Percentiles rank a stretch among this genome's conserved stretches.
Conservation (phyloP, 2,797 vertebrate species). For the Myotis daubentonii region DNA sequence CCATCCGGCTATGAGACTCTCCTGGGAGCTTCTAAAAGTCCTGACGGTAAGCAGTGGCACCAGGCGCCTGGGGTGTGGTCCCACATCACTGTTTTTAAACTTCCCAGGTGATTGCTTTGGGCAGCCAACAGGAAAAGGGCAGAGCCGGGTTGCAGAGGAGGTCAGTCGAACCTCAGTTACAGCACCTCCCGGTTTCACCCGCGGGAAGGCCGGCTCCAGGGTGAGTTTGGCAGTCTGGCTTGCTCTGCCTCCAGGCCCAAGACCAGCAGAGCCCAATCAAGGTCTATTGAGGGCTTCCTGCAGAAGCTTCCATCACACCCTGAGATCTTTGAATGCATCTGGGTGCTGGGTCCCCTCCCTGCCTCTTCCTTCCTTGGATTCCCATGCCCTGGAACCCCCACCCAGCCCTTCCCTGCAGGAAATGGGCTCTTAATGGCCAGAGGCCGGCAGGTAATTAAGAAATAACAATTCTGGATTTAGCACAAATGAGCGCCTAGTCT, state of each 20-base stretch:
- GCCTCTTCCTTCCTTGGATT: not conserved
- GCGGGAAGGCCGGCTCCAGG: fast-evolving
- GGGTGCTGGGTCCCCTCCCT: not conserved
- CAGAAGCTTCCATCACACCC: not conserved
- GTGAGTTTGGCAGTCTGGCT: not conserved
- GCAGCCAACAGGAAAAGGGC: not conserved
- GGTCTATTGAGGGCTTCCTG: not conserved
- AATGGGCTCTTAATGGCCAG: conserved; percentile 19
- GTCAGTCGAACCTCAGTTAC: fast-evolving
- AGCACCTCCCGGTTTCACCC: fast-evolving
- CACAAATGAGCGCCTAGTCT: conserved; percentile 38
- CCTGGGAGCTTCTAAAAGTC: not conserved
- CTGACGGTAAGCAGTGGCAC: not conserved
- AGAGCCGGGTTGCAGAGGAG: not conserved
- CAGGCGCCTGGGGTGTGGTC: not conserved
- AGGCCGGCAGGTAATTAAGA: conserved; percentile 34
- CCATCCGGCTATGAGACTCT: not conserved
- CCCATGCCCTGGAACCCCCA: not conserved
- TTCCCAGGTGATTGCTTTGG: not conserved
- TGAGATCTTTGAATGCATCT: not conserved
- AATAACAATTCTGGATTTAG: conserved; percentile 16
- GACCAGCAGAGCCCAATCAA: not conserved
- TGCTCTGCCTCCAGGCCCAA: not conserved
- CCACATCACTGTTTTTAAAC: not conserved
- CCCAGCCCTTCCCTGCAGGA: conserved; percentile 43